Evolutionary conservation across 2,797 vertebrate genomes (phyloP), one percentile per base, ranked within the genome.

Genomic region (Babyrousa celebensis): DNA sequence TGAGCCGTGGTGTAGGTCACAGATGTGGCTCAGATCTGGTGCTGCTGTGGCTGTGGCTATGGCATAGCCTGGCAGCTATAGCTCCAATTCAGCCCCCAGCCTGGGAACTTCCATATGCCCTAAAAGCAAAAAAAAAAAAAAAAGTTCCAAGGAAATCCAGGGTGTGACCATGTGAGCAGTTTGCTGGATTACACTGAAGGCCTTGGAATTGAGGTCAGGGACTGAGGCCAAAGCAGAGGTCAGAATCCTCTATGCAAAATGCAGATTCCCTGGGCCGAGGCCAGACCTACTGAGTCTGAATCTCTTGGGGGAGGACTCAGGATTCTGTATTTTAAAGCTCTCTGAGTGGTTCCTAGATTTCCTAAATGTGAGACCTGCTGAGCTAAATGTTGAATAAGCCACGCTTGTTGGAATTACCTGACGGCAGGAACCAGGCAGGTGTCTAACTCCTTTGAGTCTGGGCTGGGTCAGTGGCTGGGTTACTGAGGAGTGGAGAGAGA

Each of bases 151-250:
- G 43, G 43, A 10, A 48, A 48, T 48, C 43, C 29, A 83, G 74
- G 83, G 43, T 5, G 18, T 93, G 68, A 36, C 58, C 52, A 29
- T 1, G 2, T 77, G 56, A 74, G 32, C 23, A 62, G 15, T 71
- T n/a, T n/a, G 21, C 48, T 65, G 65, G 63, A 85, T 32, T 74
- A 23, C 74, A 82, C 1, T 23, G 48, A 94, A 85, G 15, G 54
- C 29, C 70, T 91, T 80, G 52, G 78, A 62, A 82, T 0, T 68
- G 75, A 92, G 80, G 67, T 62, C 32, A 84, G 48, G 72, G 67
- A 72, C 62, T 5, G 67, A 94, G 63, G 68, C 36, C 86, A 52
- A 72, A 21, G 80, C 67, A 40, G 67, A 85, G 62, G 36, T 94
- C 71, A 90, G 60, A 32, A 60, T 68, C 29, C 52, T 23, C 18